Evolutionary conservation across 92 coral and sea anemone species (phyloP).

Genomic region (Bergia sp.): DNA sequence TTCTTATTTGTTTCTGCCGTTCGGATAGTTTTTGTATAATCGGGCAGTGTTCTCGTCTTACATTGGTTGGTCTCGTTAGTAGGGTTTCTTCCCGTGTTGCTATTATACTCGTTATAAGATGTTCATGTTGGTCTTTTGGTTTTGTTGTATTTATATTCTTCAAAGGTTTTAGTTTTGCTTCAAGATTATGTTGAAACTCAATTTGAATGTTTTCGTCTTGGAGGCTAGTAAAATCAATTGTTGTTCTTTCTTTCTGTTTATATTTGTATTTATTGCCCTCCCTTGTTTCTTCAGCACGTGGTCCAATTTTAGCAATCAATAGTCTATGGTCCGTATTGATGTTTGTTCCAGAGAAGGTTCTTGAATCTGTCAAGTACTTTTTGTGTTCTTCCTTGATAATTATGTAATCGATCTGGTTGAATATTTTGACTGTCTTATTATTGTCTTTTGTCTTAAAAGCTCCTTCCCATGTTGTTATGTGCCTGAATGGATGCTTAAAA

Average conservation of each 20-base stretch:
- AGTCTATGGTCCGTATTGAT: not conserved
- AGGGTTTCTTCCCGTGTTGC: slow-evolving; percentile 10
- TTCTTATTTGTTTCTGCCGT: not conserved
- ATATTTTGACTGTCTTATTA: not conserved
- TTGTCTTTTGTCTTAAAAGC: not conserved
- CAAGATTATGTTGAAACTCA: slow-evolving; percentile 4
- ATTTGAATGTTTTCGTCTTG: slow-evolving; percentile 11
- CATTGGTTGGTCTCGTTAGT: not conserved
- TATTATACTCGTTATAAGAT: not conserved
- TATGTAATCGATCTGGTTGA: not conserved
- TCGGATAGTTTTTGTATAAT: not conserved
- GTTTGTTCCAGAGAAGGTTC: not conserved
- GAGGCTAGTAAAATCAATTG: slow-evolving; percentile 7
- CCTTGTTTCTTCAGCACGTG: slow-evolving; percentile 12
- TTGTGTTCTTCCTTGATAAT: not conserved
- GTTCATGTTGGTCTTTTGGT: slow-evolving; percentile 14
- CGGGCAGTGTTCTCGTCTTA: not conserved
- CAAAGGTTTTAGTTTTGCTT: slow-evolving; percentile 5
- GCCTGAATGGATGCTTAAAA: not conserved
- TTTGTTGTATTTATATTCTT: slow-evolving; percentile 2
- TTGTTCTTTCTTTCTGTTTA: not conserved
- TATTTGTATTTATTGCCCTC: slow-evolving; percentile 8
- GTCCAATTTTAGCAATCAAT: not conserved
- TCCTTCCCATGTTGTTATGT: not conserved
- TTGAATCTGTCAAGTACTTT: not conserved